Conservation (phyloP, 2,888 invertebrate genomes). For the Dexiosoma caninum region DNA sequence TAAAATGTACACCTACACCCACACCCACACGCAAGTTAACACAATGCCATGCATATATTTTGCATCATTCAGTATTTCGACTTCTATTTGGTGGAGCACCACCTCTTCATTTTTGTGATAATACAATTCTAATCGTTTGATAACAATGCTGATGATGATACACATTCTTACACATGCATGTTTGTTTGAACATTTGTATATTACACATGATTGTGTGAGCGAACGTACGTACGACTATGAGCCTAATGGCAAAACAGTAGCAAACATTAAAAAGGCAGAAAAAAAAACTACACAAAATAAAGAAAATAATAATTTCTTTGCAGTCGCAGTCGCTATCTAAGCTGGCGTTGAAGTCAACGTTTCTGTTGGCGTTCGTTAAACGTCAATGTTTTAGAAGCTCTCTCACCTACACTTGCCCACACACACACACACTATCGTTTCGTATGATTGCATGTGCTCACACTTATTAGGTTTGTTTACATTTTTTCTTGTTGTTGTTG, state of each 20-base stretch:
- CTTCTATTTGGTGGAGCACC: conserved; percentile 7
- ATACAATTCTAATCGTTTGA: conserved; percentile 58
- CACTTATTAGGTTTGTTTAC: conserved; percentile 51
- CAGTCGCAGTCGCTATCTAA: conserved; percentile 1
- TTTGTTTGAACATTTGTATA: neutral
- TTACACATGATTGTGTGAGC: neutral
- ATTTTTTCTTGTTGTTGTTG: conserved; percentile 31
- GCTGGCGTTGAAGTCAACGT: neutral
- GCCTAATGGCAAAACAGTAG: conserved; percentile 33
- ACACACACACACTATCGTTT: neutral
- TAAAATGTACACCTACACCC: neutral
- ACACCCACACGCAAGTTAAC: neutral
- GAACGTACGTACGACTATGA: neutral
- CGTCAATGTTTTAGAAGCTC: conserved; percentile 7
- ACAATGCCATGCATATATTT: neutral
- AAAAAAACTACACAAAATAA: neutral
- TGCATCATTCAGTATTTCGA: conserved; percentile 30
- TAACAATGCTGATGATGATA: conserved; percentile 50
- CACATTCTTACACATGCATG: neutral
- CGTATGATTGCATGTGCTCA: conserved; percentile 35
- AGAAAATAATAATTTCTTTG: neutral
- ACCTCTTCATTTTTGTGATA: conserved; percentile 39
- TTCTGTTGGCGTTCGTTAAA: conserved; percentile 5
- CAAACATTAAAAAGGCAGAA: conserved; percentile 7
- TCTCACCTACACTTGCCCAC: neutral